Evolutionary conservation across 2,113 vertebrate species (phyloP).

Genomic region (Mastomys natalensis): DNA sequence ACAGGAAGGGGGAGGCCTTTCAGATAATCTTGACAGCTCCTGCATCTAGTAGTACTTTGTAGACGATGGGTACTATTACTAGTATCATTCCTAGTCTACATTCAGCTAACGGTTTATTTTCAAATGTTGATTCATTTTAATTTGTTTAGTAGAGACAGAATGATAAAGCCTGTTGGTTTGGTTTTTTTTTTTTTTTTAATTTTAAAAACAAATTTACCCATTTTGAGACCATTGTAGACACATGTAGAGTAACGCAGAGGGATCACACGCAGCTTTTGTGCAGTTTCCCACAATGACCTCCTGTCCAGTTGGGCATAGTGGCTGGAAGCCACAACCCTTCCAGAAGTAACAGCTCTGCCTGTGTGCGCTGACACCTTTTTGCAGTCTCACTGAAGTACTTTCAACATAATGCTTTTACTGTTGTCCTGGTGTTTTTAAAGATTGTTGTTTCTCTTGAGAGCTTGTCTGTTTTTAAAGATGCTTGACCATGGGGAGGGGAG

Average conservation of each 20-base stretch:
- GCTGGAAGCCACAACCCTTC: background rate
- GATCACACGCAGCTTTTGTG: background rate
- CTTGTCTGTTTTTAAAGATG: background rate
- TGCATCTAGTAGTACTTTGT: background rate
- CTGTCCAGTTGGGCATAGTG: background rate
- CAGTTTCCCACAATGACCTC: background rate
- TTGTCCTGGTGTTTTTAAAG: background rate
- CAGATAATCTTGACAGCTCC: background rate
- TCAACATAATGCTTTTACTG: background rate
- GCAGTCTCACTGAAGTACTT: background rate
- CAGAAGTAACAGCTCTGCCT: background rate
- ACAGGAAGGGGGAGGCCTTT: constrained; percentile 36
- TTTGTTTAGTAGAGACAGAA: background rate
- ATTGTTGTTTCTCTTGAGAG: background rate
- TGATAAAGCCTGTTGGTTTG: background rate
- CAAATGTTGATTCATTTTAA: background rate
- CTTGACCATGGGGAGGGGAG: background rate
- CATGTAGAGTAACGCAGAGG: background rate
- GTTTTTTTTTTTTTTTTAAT: too few species aligned
- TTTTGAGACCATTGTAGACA: constrained; percentile 19
- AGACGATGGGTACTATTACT: background rate
- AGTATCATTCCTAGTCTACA: background rate
- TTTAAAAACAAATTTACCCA: background rate
- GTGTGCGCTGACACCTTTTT: too few species aligned
- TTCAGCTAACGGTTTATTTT: background rate